A percentile compares a stretch with the other conserved stretches of the same genome.
Conservation (phyloP, 2,113 vertebrate genomes). For the Trematomus loennbergii region DNA sequence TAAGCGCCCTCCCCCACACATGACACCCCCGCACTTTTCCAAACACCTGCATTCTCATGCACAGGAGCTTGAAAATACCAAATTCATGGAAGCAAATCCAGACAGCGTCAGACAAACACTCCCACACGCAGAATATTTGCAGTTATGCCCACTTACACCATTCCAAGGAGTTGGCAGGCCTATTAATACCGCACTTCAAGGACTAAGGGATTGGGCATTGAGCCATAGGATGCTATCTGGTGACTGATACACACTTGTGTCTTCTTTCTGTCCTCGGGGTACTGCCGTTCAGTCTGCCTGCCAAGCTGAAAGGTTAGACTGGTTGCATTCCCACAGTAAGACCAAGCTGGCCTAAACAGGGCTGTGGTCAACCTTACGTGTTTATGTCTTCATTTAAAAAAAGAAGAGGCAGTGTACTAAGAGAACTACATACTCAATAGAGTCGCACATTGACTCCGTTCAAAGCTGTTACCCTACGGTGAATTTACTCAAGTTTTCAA, state of each 20-base stretch:
- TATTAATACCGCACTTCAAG: constrained; percentile 82
- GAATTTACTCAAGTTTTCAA: neutral
- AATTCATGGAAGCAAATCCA: constrained; percentile 39
- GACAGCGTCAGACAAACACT: constrained; percentile 23
- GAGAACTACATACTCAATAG: neutral
- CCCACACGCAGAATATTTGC: constrained; percentile 48
- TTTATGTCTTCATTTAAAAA: constrained; percentile 42
- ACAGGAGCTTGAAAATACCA: constrained; percentile 47
- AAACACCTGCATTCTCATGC: constrained; percentile 32
- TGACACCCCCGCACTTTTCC: neutral
- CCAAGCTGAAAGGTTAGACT: constrained; percentile 73
- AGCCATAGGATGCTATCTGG: constrained; percentile 79
- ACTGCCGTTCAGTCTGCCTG: constrained; percentile 66
- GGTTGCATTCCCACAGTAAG: constrained; percentile 63
- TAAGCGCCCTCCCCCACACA: neutral
- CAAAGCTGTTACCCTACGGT: neutral
- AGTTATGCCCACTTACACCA: constrained; percentile 75
- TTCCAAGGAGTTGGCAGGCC: constrained; percentile 79
- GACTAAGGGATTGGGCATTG: constrained; percentile 69
- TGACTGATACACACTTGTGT: constrained; percentile 77
- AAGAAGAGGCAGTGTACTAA: neutral
- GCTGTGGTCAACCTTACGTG: constrained; percentile 35
- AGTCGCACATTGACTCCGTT: neutral
- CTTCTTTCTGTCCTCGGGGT: constrained; percentile 73
- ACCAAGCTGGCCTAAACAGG: constrained; percentile 41